These are phyloP conservation scores for Ditula angustiorana DNA, from an alignment of 2,888 invertebrate species.

Conservation along the genomic window DNA sequence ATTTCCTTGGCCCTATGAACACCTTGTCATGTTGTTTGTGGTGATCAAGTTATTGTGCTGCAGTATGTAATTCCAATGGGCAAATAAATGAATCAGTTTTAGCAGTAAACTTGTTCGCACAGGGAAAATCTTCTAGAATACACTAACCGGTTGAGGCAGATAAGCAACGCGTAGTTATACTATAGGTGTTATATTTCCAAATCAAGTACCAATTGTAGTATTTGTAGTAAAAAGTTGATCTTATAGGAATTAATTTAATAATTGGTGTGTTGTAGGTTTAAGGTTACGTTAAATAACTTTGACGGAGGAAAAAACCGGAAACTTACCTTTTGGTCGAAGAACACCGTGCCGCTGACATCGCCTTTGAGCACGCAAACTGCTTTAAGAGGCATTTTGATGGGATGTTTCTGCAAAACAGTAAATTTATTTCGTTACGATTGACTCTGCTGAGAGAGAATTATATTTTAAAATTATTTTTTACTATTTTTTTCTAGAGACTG, in stretches of 20 bases:
- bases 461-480: not conserved
- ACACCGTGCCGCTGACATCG: slow-evolving; percentile 93
- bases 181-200: slow-evolving; percentile 16
- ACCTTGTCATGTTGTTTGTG: too few relatives aligned
- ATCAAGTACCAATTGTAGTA: too few relatives aligned
- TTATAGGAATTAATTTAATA: too few relatives aligned
- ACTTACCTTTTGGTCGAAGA: slow-evolving; percentile 91
- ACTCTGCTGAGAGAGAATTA: not conserved
- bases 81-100: not conserved
- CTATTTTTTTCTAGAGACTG: slow-evolving; percentile 7
- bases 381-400: slow-evolving; percentile 85
- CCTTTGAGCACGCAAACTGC: slow-evolving; percentile 96
- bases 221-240: too few relatives aligned
- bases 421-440: not conserved
- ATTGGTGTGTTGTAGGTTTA: too few relatives aligned
- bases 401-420: slow-evolving; percentile 22
- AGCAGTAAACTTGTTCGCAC: not conserved
- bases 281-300: too few relatives aligned
- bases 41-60: too few relatives aligned
- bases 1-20: not conserved
- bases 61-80: not conserved
- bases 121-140: slow-evolving; percentile 33
- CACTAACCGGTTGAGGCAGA: slow-evolving; percentile 16
- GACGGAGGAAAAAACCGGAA: slow-evolving; percentile 27
- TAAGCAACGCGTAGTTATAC: not conserved